These are phyloP conservation scores for Tinamus major DNA, from an alignment of 2,797 vertebrate genomes.

Conservation along the genomic window DNA sequence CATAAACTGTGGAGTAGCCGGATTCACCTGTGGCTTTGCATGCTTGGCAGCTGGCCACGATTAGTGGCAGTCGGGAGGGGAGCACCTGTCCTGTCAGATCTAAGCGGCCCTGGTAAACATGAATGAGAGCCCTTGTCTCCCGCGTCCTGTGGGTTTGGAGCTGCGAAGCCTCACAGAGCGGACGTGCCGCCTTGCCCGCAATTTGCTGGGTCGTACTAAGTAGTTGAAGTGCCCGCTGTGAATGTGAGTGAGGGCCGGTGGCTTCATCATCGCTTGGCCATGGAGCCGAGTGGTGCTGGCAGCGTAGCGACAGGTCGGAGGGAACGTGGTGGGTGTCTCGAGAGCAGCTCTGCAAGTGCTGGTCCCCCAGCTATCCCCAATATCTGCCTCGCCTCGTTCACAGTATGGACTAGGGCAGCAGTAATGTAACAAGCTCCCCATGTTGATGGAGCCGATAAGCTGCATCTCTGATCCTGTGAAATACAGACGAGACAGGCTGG, in stretches of 20 bases:
- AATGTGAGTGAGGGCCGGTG: not conserved
- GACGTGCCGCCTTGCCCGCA: not conserved
- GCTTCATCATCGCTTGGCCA: not conserved
- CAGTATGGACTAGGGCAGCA: not conserved
- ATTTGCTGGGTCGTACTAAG: slow-evolving; percentile 45
- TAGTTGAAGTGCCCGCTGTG: not conserved
- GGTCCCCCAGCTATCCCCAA: not conserved
- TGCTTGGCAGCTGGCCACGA: slow-evolving; percentile 66
- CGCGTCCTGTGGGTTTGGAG: slow-evolving; percentile 61
- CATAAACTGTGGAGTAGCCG: slow-evolving; percentile 21
- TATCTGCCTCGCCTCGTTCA: not conserved
- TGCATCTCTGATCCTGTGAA: not conserved
- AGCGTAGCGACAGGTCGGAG: not conserved
- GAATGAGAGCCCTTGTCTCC: slow-evolving; percentile 72
- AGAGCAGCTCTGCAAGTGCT: not conserved
- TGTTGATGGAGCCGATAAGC: not conserved
- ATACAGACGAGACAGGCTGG: not conserved
- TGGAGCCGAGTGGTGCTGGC: not conserved
- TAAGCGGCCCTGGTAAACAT: slow-evolving; percentile 73
- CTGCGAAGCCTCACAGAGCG: slow-evolving; percentile 57
- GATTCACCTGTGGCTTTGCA: slow-evolving; percentile 79
- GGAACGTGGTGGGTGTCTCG: not conserved
- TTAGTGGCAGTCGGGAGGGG: slow-evolving; percentile 59
- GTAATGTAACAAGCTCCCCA: not conserved
- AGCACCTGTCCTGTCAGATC: slow-evolving; percentile 75